phyloP scores from a whole-genome alignment of 2,797 vertebrate genomes.

The Anguilla marmorata region DNA sequence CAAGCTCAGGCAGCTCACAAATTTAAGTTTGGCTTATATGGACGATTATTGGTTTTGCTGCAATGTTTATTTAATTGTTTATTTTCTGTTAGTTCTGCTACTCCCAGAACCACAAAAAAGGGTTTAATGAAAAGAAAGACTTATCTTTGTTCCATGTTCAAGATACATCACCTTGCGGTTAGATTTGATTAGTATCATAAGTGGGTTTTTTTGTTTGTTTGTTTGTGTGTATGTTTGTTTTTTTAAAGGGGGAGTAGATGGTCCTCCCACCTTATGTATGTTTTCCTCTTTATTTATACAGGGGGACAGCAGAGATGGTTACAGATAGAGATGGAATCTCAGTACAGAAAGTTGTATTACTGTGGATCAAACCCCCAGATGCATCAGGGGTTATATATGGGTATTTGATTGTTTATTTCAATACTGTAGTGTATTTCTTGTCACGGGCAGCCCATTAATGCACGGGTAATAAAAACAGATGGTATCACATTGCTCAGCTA shows the following conservation, averaged over 20 bases:
- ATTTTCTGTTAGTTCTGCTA: background rate
- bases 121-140: background rate
- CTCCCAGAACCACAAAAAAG: no score
- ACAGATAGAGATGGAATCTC: background rate
- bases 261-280: no score
- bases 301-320: background rate
- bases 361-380: background rate
- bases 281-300: no score
- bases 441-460: background rate
- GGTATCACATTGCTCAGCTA: background rate
- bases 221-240: background rate
- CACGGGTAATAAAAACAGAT: background rate
- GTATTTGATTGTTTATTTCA: background rate
- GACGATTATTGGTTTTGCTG: background rate
- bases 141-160: background rate
- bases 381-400: background rate
- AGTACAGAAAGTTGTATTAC: background rate
- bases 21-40: background rate
- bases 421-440: background rate
- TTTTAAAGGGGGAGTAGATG: no score
- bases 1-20: background rate
- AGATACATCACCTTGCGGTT: background rate
- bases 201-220: background rate
- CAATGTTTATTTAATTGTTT: background rate
- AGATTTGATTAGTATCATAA: background rate